Base-by-base conservation (phyloP, 1,140 invertebrate species). In the Neodiprion fabricii region DNA sequence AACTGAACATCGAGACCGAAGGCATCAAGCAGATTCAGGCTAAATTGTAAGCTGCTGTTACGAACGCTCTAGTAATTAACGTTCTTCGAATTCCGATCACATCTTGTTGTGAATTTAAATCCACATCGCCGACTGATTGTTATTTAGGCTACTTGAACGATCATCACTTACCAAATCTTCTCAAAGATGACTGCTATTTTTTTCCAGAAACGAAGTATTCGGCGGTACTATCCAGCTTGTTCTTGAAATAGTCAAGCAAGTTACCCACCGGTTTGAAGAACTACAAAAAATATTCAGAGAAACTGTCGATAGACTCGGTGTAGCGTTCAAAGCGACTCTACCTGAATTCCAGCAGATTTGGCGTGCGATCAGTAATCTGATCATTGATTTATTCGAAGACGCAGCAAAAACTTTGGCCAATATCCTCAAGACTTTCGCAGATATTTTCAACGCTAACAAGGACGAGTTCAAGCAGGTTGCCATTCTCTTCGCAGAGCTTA, bases 381-480 rank as follows among this genome's bases (percentile, higher is more conserved):
- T 84, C 1, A 74, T 87, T 1, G 82, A 89, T 9, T 79, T 91
- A 74, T 69, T 91, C 53, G 88, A 92, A 61, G 84, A 84, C 1
- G 65, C 87, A 0, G 77, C 88, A 0, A 90, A 92, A 61, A 77
- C 91, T 0, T 85, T 82, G 0, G 87, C 90, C 0, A 86, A 89
- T 71, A 89, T 91, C 72, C 73, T 91, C 7, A 90, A 90, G 11
- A 83, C 91, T 47, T 67, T 90, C 50, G 78, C 88, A 1, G 86
- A 90, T 73, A 81, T 93, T 77, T 83, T 92, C 67, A 91, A 93
- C 66, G 84, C 90, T 73, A 90, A 92, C 80, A 91, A 93, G 76
- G 90, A 91, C 7, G 92, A 94, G 76, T 80, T 95, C 4, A 91
- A 94, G 74, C 91, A 92, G 75, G 83, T 94, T 12, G 84, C 90